Conservation (phyloP, 2,797 vertebrate species). For the Muraenolepis orangiensis region DNA sequence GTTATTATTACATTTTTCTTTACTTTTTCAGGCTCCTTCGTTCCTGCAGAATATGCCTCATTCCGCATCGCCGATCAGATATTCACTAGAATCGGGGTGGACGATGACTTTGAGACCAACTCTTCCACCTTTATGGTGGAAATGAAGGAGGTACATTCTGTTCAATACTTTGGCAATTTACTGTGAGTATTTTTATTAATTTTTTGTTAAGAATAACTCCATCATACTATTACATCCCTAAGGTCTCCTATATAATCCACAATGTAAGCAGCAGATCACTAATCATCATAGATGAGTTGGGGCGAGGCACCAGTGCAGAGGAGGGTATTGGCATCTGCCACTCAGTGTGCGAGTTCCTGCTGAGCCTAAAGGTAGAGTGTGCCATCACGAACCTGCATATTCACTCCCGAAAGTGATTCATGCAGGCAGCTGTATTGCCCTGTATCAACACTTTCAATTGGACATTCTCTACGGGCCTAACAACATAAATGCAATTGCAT, state of each 20-base stretch:
- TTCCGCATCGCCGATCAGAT: conserved; percentile 92
- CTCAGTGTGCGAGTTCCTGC: conserved; percentile 89
- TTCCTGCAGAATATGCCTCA: conserved; percentile 91
- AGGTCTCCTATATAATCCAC: conserved; percentile 95
- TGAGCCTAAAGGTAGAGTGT: conserved; percentile 85
- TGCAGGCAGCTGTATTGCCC: background rate
- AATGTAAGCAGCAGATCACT: conserved; percentile 90
- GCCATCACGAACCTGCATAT: conserved; percentile 6
- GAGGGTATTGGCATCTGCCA: conserved; percentile 97
- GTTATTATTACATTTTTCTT: background rate
- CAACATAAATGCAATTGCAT: conserved; percentile 22
- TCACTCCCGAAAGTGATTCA: conserved; percentile 13
- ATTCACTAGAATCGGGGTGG: conserved; percentile 95
- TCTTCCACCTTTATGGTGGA: conserved; percentile 97
- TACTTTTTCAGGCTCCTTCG: conserved; percentile 83
- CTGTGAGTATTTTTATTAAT: background rate
- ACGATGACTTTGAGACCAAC: conserved; percentile 97
- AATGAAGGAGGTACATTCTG: conserved; percentile 89
- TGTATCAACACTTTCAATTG: background rate
- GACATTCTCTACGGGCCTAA: conserved; percentile 2
- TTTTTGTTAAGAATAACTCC: background rate
- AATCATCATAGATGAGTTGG: conserved; percentile 94
- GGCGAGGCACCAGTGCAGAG: conserved; percentile 92
- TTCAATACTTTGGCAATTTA: background rate
- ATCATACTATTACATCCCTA: conserved; percentile 39